Evolutionary conservation across 2,113 vertebrate species (phyloP).

Genomic region (Mormyrus iriodes): DNA sequence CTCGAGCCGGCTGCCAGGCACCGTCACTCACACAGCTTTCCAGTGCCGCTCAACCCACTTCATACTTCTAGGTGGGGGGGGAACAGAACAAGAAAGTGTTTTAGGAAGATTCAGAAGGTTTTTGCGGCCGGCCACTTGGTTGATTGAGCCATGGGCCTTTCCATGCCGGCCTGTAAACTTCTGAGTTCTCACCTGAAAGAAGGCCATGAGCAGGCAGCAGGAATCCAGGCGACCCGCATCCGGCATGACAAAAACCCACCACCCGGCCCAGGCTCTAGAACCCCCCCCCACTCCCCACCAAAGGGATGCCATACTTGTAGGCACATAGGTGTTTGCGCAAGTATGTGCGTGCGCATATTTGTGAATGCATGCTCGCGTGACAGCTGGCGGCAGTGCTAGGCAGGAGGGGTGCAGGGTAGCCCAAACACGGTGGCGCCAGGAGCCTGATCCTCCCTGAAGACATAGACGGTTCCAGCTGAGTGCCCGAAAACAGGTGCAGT

Average conservation of each 20-base stretch:
- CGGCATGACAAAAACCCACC: not conserved
- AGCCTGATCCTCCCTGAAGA: not conserved
- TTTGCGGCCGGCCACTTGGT: not conserved
- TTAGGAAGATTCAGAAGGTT: not conserved
- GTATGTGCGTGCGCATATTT: not conserved
- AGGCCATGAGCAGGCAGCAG: not conserved
- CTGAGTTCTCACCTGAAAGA: not conserved
- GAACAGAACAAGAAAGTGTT: not conserved
- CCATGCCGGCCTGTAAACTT: not conserved
- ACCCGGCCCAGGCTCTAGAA: not conserved
- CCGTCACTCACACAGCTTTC: not conserved
- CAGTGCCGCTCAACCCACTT: not conserved
- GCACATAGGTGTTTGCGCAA: not conserved
- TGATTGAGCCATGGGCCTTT: not conserved
- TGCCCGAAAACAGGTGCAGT: not conserved
- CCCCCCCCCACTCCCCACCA: too few species aligned
- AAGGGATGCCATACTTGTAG: not conserved
- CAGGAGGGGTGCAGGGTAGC: not conserved
- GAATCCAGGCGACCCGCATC: not conserved
- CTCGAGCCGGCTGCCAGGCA: not conserved
- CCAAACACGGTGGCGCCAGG: conserved; percentile 16
- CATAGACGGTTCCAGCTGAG: not conserved
- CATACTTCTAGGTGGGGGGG: not conserved
- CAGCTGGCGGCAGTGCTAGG: not conserved
- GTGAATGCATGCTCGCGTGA: not conserved